Percentiles rank a stretch among this genome's conserved stretches.
phyloP scores from a whole-genome alignment of 2,113 vertebrate species.

The Amblyornis subalaris region DNA sequence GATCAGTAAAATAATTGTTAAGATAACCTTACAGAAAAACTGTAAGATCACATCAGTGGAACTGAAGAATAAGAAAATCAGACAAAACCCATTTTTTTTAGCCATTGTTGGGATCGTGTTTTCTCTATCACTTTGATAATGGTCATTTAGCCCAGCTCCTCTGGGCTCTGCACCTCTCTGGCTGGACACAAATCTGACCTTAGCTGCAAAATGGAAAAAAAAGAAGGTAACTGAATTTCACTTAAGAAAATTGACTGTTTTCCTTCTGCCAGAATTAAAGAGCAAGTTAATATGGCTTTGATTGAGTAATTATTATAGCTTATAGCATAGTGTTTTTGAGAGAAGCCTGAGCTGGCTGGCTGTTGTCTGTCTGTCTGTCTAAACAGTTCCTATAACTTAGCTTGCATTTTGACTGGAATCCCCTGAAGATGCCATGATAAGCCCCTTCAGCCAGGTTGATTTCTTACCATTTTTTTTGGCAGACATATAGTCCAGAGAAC shows the following conservation, averaged over 20 bases:
- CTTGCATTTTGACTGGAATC: background rate
- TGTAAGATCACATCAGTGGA: background rate
- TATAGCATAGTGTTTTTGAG: background rate
- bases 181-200: background rate
- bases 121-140: background rate
- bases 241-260: background rate
- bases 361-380: background rate
- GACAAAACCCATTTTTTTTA: background rate
- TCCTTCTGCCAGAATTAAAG: background rate
- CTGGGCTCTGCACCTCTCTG: background rate
- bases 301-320: background rate
- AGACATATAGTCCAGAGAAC: background rate
- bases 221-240: background rate
- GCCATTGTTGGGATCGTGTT: rapidly evolving
- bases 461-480: background rate
- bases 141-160: background rate
- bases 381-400: background rate
- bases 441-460: background rate
- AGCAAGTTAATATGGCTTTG: background rate
- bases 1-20: background rate
- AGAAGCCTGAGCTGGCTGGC: background rate
- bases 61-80: background rate
- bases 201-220: background rate
- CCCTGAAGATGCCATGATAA: background rate
- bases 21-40: background rate